These are phyloP conservation scores for Leptinotarsa peninsularis DNA, from an alignment of 2,888 invertebrate species.

Conservation along the genomic window DNA sequence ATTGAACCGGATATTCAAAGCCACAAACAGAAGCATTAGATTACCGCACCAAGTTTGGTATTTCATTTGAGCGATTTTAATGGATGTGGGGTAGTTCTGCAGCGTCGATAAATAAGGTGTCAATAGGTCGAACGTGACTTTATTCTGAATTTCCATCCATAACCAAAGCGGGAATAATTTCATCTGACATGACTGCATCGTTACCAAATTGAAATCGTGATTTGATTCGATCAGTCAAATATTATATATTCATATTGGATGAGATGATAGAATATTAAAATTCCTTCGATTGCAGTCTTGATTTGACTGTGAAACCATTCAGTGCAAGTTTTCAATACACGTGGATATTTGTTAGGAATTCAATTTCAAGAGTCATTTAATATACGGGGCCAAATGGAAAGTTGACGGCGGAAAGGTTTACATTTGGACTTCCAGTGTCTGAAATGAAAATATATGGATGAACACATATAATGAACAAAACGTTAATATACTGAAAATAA, in stretches of 20 bases:
- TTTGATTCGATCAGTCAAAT: constrained; percentile 41
- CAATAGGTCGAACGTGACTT: constrained; percentile 50
- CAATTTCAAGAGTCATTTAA: background rate
- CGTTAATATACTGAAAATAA: background rate
- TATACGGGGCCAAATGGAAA: no score
- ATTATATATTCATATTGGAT: constrained; percentile 30
- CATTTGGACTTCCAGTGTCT: background rate
- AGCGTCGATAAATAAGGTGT: constrained; percentile 48
- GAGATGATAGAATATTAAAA: constrained; percentile 19
- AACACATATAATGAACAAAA: background rate
- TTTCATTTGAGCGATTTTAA: constrained; percentile 38
- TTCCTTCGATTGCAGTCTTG: constrained; percentile 7
- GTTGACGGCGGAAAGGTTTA: no score
- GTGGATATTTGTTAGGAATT: background rate
- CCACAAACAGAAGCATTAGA: background rate
- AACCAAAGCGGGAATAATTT: constrained; percentile 42
- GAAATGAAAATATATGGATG: background rate
- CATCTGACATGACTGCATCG: constrained; percentile 40
- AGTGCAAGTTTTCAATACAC: background rate
- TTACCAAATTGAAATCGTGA: constrained; percentile 44
- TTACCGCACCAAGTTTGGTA: constrained; percentile 26
- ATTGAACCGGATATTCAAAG: no score
- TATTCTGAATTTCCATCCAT: constrained; percentile 34
- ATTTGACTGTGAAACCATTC: background rate
- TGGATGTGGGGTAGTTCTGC: constrained; percentile 36